Evolutionary conservation across 2,888 invertebrate genomes (phyloP).

Genomic region (Nasonia oneida): DNA sequence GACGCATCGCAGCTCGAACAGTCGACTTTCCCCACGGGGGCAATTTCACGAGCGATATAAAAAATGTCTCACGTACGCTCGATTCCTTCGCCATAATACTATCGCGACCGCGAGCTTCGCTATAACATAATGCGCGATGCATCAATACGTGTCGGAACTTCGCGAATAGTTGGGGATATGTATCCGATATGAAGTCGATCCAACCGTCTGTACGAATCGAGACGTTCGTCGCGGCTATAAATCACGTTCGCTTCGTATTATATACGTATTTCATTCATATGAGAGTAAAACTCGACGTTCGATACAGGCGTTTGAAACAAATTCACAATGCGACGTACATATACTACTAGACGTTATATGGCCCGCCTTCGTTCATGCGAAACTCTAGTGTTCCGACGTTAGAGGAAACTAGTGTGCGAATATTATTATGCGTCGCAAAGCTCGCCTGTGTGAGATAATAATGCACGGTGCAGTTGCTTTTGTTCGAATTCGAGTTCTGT

Average conservation of each 20-base stretch:
- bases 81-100: not conserved
- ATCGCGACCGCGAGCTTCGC: not conserved
- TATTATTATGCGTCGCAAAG: not conserved
- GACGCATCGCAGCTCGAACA: not conserved
- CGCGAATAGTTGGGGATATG: not conserved
- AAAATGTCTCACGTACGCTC: not conserved
- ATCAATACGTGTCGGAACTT: constrained; percentile 25
- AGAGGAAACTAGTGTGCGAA: not conserved
- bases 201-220: not conserved
- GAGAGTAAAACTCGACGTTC: not conserved
- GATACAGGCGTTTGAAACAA: not conserved
- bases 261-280: not conserved
- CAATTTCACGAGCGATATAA: constrained; percentile 17
- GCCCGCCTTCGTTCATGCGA: not conserved
- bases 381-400: not conserved
- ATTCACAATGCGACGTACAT: constrained; percentile 5
- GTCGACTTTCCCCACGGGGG: not conserved
- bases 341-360: not conserved
- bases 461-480: not conserved
- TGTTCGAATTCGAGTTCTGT: not conserved
- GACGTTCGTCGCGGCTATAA: not conserved
- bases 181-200: constrained; percentile 1
- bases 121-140: constrained; percentile 17
- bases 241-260: constrained; percentile 22
- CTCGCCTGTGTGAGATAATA: not conserved